phyloP scores from a whole-genome alignment of 2,888 invertebrate species.

The Romanomermis culicivorax region DNA sequence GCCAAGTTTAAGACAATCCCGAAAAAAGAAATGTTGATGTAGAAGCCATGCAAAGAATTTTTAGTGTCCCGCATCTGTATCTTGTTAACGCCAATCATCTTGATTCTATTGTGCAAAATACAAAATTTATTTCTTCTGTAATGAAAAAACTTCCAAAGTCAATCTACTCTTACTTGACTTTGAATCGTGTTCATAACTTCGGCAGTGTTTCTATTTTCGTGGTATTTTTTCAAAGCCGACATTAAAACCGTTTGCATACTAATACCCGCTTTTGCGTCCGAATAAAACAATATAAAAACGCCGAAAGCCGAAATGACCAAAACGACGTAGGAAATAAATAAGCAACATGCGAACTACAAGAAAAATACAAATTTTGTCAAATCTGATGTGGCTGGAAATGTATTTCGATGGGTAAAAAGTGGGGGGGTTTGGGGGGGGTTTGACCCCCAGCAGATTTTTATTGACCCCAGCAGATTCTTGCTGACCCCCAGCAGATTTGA shows the following conservation, averaged over 20 bases:
- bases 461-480: too few relatives aligned
- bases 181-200: constrained; percentile 27
- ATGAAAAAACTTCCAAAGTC: too few relatives aligned
- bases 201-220: constrained; percentile 24
- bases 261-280: constrained; percentile 21
- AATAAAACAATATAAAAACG: constrained; percentile 25
- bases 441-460: too few relatives aligned
- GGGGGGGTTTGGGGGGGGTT: too few relatives aligned
- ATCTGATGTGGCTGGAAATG: background rate
- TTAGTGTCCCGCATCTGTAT: too few relatives aligned
- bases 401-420: background rate
- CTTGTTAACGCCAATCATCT: too few relatives aligned
- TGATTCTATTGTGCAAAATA: too few relatives aligned
- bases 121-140: too few relatives aligned
- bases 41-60: too few relatives aligned
- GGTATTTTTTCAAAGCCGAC: constrained; percentile 22
- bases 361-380: background rate
- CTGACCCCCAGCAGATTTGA: too few relatives aligned
- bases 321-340: constrained; percentile 23
- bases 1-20: too few relatives aligned
- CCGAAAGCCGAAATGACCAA: constrained; percentile 22
- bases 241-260: constrained; percentile 23
- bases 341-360: constrained; percentile 23
- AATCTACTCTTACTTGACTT: constrained; percentile 18
- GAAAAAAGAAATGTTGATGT: too few relatives aligned